Conservation (phyloP, 2,888 invertebrate genomes). For the Hirtodrosophila duncani region DNA sequence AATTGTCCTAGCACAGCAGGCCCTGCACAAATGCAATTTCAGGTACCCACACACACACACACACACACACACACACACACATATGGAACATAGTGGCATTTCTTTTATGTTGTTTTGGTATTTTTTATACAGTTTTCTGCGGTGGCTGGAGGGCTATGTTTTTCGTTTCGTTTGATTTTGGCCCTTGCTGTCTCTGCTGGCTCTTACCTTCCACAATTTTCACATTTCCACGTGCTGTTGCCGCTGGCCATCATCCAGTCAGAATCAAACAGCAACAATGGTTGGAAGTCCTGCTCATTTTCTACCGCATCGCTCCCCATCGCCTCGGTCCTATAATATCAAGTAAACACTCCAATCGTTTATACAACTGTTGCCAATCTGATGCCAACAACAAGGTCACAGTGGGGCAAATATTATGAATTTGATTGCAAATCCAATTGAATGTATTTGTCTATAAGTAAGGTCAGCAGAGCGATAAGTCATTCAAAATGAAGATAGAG, state of each 20-base stretch:
- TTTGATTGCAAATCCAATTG: no score
- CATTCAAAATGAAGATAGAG: no score
- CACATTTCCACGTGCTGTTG: not conserved
- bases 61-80: no score
- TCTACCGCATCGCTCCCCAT: slow-evolving; percentile 24
- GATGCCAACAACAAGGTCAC: slow-evolving; percentile 5
- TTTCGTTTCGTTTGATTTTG: slow-evolving; percentile 45
- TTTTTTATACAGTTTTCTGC: slow-evolving; percentile 15
- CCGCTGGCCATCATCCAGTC: not conserved
- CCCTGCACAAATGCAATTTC: slow-evolving; percentile 57
- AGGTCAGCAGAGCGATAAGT: no score
- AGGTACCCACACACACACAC: slow-evolving; percentile 38
- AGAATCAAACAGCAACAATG: not conserved
- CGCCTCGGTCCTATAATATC: slow-evolving; percentile 41
- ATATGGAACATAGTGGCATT: slow-evolving; percentile 30
- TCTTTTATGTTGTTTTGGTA: slow-evolving; percentile 26
- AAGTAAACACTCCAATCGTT: slow-evolving; percentile 66
- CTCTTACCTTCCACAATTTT: not conserved
- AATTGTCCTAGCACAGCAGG: not conserved
- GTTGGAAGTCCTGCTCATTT: no score
- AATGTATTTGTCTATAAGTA: no score
- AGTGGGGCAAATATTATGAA: no score
- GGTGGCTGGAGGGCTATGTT: slow-evolving; percentile 19
- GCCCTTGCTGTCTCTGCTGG: slow-evolving; percentile 7
- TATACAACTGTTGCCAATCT: slow-evolving; percentile 70